Conservation (phyloP, 2,113 vertebrate genomes). For the Danionella cerebrum region DNA sequence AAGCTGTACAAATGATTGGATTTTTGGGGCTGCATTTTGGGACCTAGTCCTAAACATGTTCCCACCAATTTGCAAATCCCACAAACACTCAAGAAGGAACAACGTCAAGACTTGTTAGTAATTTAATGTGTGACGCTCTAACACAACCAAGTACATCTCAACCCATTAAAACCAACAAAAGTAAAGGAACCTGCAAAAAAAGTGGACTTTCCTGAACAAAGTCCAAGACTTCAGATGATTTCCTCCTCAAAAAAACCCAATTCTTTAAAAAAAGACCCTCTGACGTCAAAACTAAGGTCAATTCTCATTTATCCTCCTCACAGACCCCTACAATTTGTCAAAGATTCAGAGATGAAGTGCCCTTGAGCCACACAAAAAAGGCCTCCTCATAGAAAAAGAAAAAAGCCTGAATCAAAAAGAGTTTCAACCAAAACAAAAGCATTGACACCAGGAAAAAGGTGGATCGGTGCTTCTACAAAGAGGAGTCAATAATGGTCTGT, state of each 20-base stretch:
- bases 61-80: constrained; percentile 6
- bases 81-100: constrained; percentile 4
- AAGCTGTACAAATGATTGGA: too few species aligned
- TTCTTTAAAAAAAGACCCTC: background rate
- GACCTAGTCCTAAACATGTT: too few species aligned
- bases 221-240: background rate
- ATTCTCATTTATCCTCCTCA: background rate
- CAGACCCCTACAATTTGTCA: background rate
- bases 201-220: background rate
- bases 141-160: background rate
- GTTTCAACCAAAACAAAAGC: background rate
- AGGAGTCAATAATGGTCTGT: background rate
- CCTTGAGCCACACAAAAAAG: background rate
- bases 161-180: background rate
- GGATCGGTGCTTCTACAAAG: background rate
- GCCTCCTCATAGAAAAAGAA: background rate
- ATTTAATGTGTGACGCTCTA: constrained; percentile 19
- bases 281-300: constrained; percentile 1
- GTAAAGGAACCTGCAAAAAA: background rate
- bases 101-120: constrained; percentile 13
- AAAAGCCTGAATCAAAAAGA: background rate
- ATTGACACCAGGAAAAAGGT: background rate
- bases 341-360: background rate
- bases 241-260: background rate
- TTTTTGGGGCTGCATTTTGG: too few species aligned